phyloP scores from a whole-genome alignment of 2,797 vertebrate genomes.

The Sitta carolinensis region DNA sequence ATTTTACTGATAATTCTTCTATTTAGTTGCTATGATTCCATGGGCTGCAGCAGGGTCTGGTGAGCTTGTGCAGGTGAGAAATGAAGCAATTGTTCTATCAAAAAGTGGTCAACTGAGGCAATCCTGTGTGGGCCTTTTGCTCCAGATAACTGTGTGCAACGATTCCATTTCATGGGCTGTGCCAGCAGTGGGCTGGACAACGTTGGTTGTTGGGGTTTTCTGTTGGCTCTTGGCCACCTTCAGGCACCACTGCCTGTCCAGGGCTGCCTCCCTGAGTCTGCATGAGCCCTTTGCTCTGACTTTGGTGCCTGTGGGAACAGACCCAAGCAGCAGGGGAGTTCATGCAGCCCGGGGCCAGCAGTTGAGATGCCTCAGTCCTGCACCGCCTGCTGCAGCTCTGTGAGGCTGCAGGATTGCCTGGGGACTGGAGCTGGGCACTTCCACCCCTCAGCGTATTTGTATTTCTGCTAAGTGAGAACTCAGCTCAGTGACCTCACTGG shows the following conservation, averaged over 20 bases:
- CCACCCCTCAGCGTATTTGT: slow-evolving; percentile 2
- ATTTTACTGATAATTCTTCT: not conserved
- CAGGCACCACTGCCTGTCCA: not conserved
- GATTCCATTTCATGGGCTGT: not conserved
- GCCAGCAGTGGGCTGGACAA: not conserved
- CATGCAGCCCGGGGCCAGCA: not conserved
- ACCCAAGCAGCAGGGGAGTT: not conserved
- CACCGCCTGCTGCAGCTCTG: rapidly evolving
- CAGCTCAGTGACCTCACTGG: not conserved
- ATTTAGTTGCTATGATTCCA: not conserved
- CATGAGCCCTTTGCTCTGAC: not conserved
- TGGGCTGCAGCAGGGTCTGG: not conserved
- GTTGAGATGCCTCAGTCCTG: not conserved
- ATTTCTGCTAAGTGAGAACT: slow-evolving; percentile 6
- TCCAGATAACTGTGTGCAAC: not conserved
- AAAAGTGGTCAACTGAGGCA: not conserved
- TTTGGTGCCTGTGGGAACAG: not conserved
- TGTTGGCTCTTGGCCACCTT: not conserved
- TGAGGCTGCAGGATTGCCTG: not conserved
- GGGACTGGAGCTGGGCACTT: not conserved
- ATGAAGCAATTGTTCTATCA: not conserved
- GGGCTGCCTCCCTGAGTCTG: not conserved
- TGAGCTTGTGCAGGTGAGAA: not conserved
- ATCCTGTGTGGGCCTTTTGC: not conserved
- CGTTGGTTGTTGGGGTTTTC: not conserved